Evolutionary conservation across 2,888 invertebrate genomes (phyloP).

Genomic region (Tetragnatha montana): DNA sequence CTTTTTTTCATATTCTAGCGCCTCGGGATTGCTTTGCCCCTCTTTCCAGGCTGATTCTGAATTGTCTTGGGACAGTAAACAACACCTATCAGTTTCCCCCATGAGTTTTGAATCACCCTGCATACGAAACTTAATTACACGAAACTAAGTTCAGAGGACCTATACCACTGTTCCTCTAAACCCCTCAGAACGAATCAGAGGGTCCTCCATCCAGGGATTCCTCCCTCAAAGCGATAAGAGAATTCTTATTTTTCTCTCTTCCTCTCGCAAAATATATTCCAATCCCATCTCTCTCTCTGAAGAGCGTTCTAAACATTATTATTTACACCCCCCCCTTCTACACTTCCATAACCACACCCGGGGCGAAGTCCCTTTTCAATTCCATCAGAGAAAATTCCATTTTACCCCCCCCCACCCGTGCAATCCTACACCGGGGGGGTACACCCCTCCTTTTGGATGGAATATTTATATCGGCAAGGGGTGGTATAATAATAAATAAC

Average conservation of each 20-base stretch:
- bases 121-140: no score
- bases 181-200: neutral
- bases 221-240: neutral
- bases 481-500: conserved; percentile 51
- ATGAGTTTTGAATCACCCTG: no score
- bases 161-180: no score
- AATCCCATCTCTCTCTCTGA: conserved; percentile 22
- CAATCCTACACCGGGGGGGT: neutral
- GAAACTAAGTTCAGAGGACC: no score
- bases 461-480: conserved; percentile 48
- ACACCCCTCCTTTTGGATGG: neutral
- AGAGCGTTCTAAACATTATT: conserved; percentile 61
- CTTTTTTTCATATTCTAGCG: no score
- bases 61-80: no score
- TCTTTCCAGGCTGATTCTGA: no score
- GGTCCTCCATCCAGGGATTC: neutral
- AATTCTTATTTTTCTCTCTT: neutral
- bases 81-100: no score
- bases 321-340: conserved; percentile 55
- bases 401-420: neutral
- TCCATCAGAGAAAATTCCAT: conserved; percentile 10
- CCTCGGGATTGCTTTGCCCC: no score
- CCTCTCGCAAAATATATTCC: conserved; percentile 19
- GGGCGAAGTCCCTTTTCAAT: conserved; percentile 19
- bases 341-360: neutral